These are phyloP conservation scores for Anolis carolinensis DNA, from an alignment of 2,113 vertebrate genomes.

Conservation along the genomic window DNA sequence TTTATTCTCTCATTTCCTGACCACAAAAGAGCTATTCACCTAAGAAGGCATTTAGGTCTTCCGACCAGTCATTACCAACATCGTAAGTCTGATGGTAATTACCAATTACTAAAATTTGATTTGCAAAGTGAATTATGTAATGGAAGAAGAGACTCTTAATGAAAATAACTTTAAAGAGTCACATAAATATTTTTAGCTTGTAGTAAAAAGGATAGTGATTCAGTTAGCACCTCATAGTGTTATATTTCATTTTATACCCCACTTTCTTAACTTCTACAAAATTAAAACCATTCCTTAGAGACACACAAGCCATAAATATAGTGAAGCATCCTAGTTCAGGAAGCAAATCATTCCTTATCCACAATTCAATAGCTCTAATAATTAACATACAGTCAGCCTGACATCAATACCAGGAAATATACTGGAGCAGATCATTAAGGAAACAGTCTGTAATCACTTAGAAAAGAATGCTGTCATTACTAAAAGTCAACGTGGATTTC, in stretches of 20 bases:
- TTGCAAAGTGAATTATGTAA: conserved; percentile 14
- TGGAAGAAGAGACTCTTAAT: not conserved
- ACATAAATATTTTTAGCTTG: not conserved
- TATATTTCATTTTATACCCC: not conserved
- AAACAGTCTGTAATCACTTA: too few species aligned
- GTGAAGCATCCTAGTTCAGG: not conserved
- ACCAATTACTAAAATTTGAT: conserved; percentile 28
- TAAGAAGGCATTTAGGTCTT: not conserved
- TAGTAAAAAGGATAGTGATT: not conserved
- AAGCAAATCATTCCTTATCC: not conserved
- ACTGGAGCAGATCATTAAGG: too few species aligned
- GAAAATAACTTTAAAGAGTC: not conserved
- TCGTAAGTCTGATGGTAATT: conserved; percentile 51
- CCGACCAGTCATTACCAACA: conserved; percentile 39
- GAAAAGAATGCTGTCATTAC: too few species aligned
- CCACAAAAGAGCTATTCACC: conserved; percentile 42
- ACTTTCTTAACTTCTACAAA: not conserved
- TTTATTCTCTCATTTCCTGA: conserved; percentile 60
- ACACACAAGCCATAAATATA: not conserved
- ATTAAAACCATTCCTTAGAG: not conserved
- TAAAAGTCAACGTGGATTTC: too few species aligned
- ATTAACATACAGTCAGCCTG: too few species aligned
- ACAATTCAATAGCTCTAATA: not conserved
- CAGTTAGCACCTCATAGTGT: not conserved
- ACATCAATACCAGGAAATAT: too few species aligned